These are phyloP conservation scores for Drosophila lowei DNA, from an alignment of 1,140 invertebrate species.

Conservation along the genomic window DNA sequence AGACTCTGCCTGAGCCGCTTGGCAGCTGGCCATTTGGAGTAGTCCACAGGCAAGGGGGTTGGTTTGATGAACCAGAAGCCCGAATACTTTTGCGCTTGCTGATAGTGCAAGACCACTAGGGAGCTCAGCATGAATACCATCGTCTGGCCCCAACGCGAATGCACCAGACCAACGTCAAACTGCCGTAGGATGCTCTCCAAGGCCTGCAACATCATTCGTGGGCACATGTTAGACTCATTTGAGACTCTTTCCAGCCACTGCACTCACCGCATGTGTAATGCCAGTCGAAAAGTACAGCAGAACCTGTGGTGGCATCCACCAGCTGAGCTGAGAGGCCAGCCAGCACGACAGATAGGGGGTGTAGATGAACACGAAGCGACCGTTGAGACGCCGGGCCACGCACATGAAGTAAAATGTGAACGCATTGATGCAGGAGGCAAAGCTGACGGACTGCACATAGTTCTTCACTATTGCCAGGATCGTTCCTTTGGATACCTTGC, in stretches of 20 bases:
- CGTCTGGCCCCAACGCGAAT: conserved; percentile 39
- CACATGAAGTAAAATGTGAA: conserved; percentile 43
- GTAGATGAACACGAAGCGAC: conserved; percentile 21
- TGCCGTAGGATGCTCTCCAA: conserved; percentile 42
- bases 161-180: conserved; percentile 27
- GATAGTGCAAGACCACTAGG: conserved; percentile 34
- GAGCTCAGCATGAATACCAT: conserved; percentile 56
- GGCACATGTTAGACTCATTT: background rate
- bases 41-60: conserved; percentile 15
- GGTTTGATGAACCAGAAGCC: conserved; percentile 67
- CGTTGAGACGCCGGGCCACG: conserved; percentile 16
- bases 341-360: conserved; percentile 31
- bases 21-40: conserved; percentile 3
- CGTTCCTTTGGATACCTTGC: conserved; percentile 3
- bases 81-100: conserved; percentile 28
- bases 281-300: conserved; percentile 44
- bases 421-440: conserved; percentile 41
- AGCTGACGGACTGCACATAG: conserved; percentile 33
- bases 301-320: conserved; percentile 39
- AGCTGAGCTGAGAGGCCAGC: conserved; percentile 27
- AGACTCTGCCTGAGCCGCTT: conserved; percentile 16
- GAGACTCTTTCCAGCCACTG: background rate
- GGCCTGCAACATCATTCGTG: conserved; percentile 14
- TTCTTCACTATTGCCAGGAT: conserved; percentile 16
- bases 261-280: conserved; percentile 40